Conservation (phyloP, 2,113 vertebrate species). For the Platycercus adscitus region DNA sequence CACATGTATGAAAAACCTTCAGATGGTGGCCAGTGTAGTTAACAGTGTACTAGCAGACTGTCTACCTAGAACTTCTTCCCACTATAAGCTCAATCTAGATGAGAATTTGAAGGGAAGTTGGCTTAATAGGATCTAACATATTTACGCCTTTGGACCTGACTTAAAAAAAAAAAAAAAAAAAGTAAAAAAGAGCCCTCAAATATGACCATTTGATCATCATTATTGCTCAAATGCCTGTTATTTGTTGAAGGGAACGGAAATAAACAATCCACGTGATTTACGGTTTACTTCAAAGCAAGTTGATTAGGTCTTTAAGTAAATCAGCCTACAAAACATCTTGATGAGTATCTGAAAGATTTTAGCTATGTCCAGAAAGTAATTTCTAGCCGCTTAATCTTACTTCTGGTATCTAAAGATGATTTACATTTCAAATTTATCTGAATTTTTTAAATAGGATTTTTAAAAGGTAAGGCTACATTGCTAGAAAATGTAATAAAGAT, state of each 20-base stretch:
- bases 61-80: not conserved
- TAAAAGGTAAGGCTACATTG: not conserved
- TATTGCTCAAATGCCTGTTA: not conserved
- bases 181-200: not conserved
- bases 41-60: not conserved
- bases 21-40: not conserved
- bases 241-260: not conserved
- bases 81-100: not conserved
- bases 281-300: not conserved
- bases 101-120: not conserved
- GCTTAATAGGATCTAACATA: not conserved
- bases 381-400: not conserved
- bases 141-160: not conserved
- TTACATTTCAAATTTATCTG: not conserved
- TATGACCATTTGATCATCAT: not conserved
- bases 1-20: not conserved
- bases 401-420: not conserved
- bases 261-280: not conserved
- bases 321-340: not conserved
- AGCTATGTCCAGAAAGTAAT: not conserved
- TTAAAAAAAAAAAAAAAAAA: not conserved
- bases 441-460: not conserved
- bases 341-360: not conserved
- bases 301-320: not conserved
- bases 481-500: not conserved